These are phyloP conservation scores for Acanthosepion esculentum DNA, from an alignment of 2,888 invertebrate species.

Conservation along the genomic window DNA sequence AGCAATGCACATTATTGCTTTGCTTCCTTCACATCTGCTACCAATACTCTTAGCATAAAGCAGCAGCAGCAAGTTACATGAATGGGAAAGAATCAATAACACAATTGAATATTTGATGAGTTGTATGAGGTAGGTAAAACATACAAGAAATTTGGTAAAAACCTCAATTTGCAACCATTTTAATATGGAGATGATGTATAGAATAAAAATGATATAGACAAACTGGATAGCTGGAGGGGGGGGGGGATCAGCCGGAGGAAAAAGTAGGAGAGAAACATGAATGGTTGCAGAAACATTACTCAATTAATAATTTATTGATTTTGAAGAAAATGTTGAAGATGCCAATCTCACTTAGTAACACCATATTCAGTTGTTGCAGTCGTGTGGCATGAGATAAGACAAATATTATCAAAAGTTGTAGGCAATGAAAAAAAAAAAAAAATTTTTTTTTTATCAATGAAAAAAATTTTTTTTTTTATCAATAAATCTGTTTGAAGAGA, in stretches of 20 bases:
- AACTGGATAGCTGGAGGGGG: neutral
- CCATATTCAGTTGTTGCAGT: neutral
- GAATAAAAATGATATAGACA: neutral
- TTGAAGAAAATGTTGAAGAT: constrained; percentile 8
- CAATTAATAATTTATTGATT: constrained; percentile 33
- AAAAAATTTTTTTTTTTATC: too few relatives aligned
- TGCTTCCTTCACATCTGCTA: too few relatives aligned
- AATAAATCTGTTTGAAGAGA: neutral
- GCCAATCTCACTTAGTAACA: neutral
- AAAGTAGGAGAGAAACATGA: neutral
- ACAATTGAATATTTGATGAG: constrained; percentile 6
- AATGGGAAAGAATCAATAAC: constrained; percentile 12
- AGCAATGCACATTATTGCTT: too few relatives aligned
- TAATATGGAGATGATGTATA: neutral
- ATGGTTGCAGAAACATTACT: neutral
- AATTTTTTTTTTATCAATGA: too few relatives aligned
- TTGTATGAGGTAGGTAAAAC: neutral
- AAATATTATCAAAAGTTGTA: too few relatives aligned
- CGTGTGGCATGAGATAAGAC: neutral
- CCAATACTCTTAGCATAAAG: too few relatives aligned
- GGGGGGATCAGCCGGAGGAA: too few relatives aligned
- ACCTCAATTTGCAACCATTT: neutral
- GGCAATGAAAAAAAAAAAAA: too few relatives aligned
- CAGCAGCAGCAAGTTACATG: neutral
- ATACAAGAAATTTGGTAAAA: constrained; percentile 15